These are phyloP conservation scores for Orussus abietinus DNA, from an alignment of 1,140 invertebrate genomes.

Conservation along the genomic window DNA sequence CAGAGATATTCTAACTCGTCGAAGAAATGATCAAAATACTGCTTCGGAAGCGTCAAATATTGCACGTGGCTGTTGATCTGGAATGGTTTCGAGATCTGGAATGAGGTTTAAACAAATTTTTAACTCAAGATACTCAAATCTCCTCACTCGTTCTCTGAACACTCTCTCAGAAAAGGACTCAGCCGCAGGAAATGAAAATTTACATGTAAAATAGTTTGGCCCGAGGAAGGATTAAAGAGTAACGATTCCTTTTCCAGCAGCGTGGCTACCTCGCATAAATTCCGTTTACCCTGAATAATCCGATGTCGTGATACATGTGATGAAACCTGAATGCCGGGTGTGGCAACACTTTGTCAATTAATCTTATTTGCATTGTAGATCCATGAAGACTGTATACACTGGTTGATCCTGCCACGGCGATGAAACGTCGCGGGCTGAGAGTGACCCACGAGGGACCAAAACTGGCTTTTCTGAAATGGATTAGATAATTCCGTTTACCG, in stretches of 20 bases:
- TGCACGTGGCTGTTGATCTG: constrained; percentile 13
- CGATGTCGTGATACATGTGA: constrained; percentile 39
- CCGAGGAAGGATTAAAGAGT: too few species aligned
- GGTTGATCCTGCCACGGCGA: constrained; percentile 32
- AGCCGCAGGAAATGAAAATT: too few species aligned
- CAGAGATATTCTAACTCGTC: constrained; percentile 20
- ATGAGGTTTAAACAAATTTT: background rate
- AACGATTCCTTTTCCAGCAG: too few species aligned
- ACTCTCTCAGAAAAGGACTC: too few species aligned
- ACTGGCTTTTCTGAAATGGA: background rate
- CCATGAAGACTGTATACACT: constrained; percentile 29
- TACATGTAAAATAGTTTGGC: too few species aligned
- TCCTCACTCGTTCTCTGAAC: too few species aligned
- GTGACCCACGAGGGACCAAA: constrained; percentile 23
- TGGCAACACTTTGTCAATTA: constrained; percentile 31
- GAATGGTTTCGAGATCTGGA: constrained; percentile 16
- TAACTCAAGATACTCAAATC: too few species aligned
- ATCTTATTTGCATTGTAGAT: constrained; percentile 28
- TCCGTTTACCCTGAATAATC: constrained; percentile 36
- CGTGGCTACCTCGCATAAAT: too few species aligned
- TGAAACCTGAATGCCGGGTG: constrained; percentile 32
- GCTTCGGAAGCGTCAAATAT: constrained; percentile 10
- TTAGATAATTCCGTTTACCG: too few species aligned
- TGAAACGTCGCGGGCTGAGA: constrained; percentile 28
- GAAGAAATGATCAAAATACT: constrained; percentile 20